Conservation (phyloP, 2,113 vertebrate genomes). For the Trichechus manatus region DNA sequence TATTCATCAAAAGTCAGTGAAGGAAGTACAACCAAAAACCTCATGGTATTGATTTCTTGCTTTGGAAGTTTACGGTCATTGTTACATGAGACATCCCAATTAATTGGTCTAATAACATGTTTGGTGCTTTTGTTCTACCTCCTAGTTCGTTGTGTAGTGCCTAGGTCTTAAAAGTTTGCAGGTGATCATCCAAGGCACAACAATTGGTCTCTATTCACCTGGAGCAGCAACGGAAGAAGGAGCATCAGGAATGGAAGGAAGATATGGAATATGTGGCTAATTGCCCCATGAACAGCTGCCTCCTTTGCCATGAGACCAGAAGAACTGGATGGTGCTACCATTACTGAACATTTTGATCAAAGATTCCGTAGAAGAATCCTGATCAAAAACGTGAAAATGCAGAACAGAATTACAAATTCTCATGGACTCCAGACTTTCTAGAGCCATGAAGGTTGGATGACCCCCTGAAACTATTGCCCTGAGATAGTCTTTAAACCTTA, state of each 20-base stretch:
- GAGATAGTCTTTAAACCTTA: not conserved
- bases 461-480: not conserved
- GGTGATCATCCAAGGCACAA: too few relatives aligned
- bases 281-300: too few relatives aligned
- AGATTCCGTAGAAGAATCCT: not conserved
- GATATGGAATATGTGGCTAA: too few relatives aligned
- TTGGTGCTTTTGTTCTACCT: too few relatives aligned
- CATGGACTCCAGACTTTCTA: not conserved
- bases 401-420: not conserved
- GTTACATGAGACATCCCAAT: too few relatives aligned
- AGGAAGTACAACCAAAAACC: not conserved
- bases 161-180: too few relatives aligned
- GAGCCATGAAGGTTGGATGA: not conserved
- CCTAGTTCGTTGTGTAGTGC: not conserved
- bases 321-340: not conserved
- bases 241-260: too few relatives aligned
- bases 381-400: not conserved
- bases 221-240: not conserved
- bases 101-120: too few relatives aligned
- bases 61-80: too few relatives aligned
- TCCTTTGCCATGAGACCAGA: too few relatives aligned
- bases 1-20: not conserved
- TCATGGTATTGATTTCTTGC: too few relatives aligned
- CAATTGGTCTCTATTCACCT: not conserved
- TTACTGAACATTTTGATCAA: not conserved